phyloP scores from a whole-genome alignment of 2,113 vertebrate genomes.

The Rhagologus leucostigma region DNA sequence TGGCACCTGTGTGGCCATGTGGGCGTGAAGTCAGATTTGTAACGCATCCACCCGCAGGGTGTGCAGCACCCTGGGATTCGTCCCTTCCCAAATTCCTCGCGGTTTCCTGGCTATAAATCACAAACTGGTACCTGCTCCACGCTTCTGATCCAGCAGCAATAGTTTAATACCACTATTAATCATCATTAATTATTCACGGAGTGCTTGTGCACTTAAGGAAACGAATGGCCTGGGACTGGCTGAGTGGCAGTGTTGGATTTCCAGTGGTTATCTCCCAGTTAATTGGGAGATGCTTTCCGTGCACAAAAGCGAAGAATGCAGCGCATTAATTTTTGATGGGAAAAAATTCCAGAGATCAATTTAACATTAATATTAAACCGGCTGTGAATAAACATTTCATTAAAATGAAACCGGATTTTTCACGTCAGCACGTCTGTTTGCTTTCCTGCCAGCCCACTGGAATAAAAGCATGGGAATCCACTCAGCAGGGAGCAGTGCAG shows the following conservation, averaged over 20 bases:
- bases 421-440: background rate
- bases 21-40: background rate
- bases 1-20: accelerated
- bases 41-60: accelerated
- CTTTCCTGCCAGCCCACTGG: background rate
- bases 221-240: background rate
- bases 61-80: accelerated
- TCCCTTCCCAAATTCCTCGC: background rate
- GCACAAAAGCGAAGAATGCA: background rate
- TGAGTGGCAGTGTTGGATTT: conserved; percentile 15
- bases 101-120: background rate
- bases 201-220: background rate
- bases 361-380: conserved; percentile 14
- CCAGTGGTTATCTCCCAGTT: background rate
- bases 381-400: conserved; percentile 37
- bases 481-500: background rate
- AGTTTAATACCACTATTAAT: background rate
- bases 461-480: background rate
- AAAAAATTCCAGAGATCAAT: conserved; percentile 25
- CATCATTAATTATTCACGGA: conserved; percentile 2
- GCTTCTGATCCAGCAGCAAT: background rate
- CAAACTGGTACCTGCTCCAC: background rate
- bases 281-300: background rate
- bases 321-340: conserved; percentile 9
- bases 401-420: background rate